phyloP scores from a whole-genome alignment of 23 tunicate genomes.

The Botrylloides violaceus region DNA sequence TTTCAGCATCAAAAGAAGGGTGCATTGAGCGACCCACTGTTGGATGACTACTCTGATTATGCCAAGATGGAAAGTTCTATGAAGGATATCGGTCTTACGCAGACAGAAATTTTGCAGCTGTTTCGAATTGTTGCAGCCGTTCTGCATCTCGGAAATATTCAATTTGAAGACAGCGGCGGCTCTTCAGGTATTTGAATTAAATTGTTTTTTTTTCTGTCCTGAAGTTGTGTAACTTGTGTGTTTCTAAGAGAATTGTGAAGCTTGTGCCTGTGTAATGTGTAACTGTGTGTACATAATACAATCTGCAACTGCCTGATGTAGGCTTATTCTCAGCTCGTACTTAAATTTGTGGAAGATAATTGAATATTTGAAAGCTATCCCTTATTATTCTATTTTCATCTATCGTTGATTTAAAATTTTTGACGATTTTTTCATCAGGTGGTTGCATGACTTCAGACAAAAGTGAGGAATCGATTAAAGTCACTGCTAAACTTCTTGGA shows the following conservation, averaged over 20 bases:
- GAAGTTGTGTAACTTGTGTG: no score
- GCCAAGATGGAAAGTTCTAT: conserved; percentile 41
- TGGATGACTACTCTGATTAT: conserved; percentile 75
- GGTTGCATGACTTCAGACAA: conserved; percentile 77
- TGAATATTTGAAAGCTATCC: no score
- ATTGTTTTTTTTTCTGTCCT: neutral
- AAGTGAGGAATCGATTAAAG: conserved; percentile 39
- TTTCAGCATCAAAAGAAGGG: conserved; percentile 76
- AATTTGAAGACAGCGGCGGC: conserved; percentile 83
- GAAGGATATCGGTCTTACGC: conserved; percentile 62
- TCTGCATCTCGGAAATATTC: conserved; percentile 79
- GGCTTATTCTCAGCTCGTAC: no score
- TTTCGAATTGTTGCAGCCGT: conserved; percentile 88
- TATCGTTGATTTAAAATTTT: no score
- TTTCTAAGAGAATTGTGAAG: no score
- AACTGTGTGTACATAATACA: no score
- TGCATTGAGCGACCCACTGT: conserved; percentile 44
- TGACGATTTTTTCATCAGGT: conserved; percentile 38
- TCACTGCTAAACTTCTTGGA: conserved; percentile 70
- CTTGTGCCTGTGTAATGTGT: no score
- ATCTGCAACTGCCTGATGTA: no score
- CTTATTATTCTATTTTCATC: no score
- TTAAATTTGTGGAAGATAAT: no score
- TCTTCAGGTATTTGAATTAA: conserved; percentile 48
- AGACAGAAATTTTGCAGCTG: conserved; percentile 53